Percentiles rank a stretch among this genome's conserved stretches.
Evolutionary conservation across 2,888 invertebrate species (phyloP).

Genomic region (Tortricodes alternella): DNA sequence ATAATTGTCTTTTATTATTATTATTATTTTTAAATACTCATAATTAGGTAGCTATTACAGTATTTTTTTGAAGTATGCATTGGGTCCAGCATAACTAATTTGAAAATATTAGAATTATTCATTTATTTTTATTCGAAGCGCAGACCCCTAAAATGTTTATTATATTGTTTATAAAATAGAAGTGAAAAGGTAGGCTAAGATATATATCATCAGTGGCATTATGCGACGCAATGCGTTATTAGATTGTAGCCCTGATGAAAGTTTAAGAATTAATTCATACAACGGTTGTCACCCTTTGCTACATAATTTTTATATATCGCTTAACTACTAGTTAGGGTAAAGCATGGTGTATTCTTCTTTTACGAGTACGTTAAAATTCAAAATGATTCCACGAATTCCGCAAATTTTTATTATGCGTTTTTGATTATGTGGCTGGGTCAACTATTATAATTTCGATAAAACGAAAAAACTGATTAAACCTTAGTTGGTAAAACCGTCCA

Average conservation of each 20-base stretch:
- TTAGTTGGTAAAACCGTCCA: background rate
- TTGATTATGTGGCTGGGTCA: background rate
- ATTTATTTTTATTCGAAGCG: no score
- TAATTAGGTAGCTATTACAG: no score
- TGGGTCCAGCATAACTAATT: no score
- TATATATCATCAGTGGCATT: conserved; percentile 21
- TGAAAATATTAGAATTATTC: no score
- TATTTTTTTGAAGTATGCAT: no score
- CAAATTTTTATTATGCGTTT: no score
- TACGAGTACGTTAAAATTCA: no score
- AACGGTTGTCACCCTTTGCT: conserved; percentile 18
- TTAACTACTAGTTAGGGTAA: background rate
- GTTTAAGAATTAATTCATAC: conserved; percentile 16
- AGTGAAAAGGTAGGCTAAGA: conserved; percentile 15
- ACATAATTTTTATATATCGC: background rate
- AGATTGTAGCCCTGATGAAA: conserved; percentile 14
- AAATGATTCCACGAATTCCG: no score
- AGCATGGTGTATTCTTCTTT: background rate
- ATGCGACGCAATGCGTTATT: conserved; percentile 18
- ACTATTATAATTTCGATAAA: background rate
- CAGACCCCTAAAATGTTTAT: conserved; percentile 14
- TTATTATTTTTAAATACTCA: no score
- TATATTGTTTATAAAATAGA: conserved; percentile 20
- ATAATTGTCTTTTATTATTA: no score
- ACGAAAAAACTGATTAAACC: background rate